A percentile compares a stretch with the other conserved stretches of the same genome.
phyloP scores from a whole-genome alignment of 30 jellyfish, hydroid and myxozoan species.

The Aurelia sp. region DNA sequence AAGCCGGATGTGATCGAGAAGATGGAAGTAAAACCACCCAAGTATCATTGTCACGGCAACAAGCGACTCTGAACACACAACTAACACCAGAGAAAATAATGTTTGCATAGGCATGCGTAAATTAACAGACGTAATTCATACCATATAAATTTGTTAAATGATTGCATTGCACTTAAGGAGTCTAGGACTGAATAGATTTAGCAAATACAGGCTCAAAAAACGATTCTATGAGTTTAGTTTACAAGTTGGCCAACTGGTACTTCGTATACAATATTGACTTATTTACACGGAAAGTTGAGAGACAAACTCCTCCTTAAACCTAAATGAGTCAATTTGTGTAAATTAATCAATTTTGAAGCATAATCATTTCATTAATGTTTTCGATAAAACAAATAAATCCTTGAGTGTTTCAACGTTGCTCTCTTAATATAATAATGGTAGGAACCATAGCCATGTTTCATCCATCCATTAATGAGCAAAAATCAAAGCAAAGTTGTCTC shows the following conservation, averaged over 20 bases:
- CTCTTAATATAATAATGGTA: background rate
- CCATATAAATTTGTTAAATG: no score
- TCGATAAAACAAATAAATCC: background rate
- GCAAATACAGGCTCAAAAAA: no score
- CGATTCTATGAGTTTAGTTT: no score
- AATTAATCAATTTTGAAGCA: background rate
- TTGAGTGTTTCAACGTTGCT: constrained; percentile 8
- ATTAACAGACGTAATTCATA: no score
- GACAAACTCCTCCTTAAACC: constrained; percentile 12
- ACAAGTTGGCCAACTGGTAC: background rate
- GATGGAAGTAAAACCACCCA: no score
- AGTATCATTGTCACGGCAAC: no score
- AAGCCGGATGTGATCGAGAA: no score
- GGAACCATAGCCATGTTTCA: background rate
- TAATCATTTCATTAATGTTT: background rate
- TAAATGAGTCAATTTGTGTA: background rate
- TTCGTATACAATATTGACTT: background rate
- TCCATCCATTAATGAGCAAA: background rate
- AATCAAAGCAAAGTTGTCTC: background rate
- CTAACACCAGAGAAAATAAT: no score
- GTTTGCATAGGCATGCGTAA: no score
- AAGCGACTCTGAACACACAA: no score
- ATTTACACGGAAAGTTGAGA: constrained; percentile 3
- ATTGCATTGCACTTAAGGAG: no score
- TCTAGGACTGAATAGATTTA: no score